phyloP scores from a whole-genome alignment of 2,888 invertebrate species.

The Hylaea fasciaria region DNA sequence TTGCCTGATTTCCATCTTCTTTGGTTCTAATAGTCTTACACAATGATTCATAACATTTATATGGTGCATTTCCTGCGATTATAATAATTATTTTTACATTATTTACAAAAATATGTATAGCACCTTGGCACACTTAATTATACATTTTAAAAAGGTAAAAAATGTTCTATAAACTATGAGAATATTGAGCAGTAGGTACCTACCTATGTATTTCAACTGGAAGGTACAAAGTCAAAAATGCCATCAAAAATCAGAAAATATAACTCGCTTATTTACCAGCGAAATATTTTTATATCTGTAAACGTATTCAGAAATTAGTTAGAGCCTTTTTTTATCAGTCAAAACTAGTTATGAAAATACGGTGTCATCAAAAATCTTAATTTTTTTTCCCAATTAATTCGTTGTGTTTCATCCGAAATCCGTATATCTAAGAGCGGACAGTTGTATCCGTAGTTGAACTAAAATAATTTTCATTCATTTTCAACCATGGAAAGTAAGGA shows the following conservation, averaged over 20 bases:
- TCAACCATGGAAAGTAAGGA: too few relatives aligned
- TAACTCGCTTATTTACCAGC: neutral
- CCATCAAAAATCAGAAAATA: conserved; percentile 17
- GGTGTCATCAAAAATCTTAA: too few relatives aligned
- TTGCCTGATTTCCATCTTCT: conserved; percentile 8
- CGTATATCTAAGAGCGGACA: too few relatives aligned
- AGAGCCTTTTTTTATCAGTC: too few relatives aligned
- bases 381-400: too few relatives aligned
- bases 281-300: neutral
- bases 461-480: too few relatives aligned
- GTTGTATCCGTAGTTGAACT: too few relatives aligned
- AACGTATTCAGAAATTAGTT: neutral
- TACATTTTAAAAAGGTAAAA: conserved; percentile 18
- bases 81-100: conserved; percentile 1
- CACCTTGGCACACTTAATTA: conserved; percentile 41
- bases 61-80: conserved; percentile 2
- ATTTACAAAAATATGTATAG: conserved; percentile 32
- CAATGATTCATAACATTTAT: conserved; percentile 11
- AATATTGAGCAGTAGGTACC: conserved; percentile 61
- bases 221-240: conserved; percentile 29
- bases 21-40: conserved; percentile 25
- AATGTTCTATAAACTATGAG: conserved; percentile 35
- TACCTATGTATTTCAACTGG: conserved; percentile 54
- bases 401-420: too few relatives aligned
- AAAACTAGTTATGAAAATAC: too few relatives aligned